These are phyloP conservation scores for Eulimnadia texana DNA, from an alignment of 1,140 invertebrate genomes.

Conservation along the genomic window DNA sequence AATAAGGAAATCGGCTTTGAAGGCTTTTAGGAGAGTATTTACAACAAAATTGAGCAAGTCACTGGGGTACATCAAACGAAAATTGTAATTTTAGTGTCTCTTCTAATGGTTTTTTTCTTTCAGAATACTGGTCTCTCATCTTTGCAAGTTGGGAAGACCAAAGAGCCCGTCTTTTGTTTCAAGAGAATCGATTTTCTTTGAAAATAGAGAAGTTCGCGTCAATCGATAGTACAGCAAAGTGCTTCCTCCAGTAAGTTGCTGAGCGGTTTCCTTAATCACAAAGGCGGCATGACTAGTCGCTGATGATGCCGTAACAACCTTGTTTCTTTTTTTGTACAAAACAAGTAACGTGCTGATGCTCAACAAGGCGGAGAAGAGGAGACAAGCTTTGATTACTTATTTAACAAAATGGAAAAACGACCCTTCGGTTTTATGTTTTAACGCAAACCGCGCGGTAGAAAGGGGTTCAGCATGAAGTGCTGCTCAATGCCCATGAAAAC, in stretches of 20 bases:
- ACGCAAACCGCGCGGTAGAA: background rate
- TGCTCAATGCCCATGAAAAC: constrained; percentile 2
- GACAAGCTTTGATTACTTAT: background rate
- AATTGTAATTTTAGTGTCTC: too few species aligned
- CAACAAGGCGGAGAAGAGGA: background rate
- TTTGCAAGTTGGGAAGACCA: background rate
- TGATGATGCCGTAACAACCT: background rate
- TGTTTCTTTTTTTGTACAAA: background rate
- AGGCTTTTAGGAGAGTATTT: background rate
- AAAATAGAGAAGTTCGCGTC: too few species aligned
- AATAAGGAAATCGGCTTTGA: too few species aligned
- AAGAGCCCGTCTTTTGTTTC: too few species aligned
- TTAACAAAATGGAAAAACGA: background rate
- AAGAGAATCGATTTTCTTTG: too few species aligned
- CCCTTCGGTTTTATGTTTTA: background rate
- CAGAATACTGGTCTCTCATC: background rate
- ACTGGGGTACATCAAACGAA: background rate
- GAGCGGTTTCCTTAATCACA: background rate
- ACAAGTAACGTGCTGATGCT: too few species aligned
- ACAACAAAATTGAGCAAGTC: background rate
- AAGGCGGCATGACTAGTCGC: background rate
- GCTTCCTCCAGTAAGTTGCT: background rate
- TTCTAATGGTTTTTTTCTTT: background rate
- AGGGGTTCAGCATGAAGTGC: background rate
- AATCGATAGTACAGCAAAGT: too few species aligned